These are phyloP conservation scores for Lochmaea capreae DNA, from an alignment of 2,888 invertebrate species.

Conservation along the genomic window DNA sequence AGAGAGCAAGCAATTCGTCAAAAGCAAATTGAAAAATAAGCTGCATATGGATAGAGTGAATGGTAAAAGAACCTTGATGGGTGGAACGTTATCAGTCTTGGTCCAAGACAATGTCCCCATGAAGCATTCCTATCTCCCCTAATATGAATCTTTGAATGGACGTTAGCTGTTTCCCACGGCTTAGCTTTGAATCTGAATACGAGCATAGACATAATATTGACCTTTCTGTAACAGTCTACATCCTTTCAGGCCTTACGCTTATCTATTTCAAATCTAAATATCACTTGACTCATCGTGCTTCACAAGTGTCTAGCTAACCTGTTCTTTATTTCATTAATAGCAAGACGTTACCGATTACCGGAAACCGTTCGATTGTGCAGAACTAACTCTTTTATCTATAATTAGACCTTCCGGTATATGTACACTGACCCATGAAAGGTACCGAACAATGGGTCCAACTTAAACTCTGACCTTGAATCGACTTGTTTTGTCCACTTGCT, in stretches of 20 bases:
- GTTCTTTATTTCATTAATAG: slow-evolving; percentile 14
- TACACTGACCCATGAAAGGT: slow-evolving; percentile 46
- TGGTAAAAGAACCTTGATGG: too few relatives aligned
- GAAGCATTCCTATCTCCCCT: too few relatives aligned
- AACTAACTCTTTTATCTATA: slow-evolving; percentile 47
- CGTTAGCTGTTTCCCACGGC: too few relatives aligned
- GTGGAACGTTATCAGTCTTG: too few relatives aligned
- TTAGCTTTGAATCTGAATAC: too few relatives aligned
- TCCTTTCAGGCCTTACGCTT: background rate
- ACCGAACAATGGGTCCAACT: slow-evolving; percentile 44
- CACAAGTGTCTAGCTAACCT: slow-evolving; percentile 17
- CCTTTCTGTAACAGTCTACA: background rate
- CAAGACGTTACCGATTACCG: slow-evolving; percentile 29
- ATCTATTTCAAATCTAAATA: slow-evolving; percentile 8
- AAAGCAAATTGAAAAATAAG: too few relatives aligned
- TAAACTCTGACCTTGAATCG: slow-evolving; percentile 31
- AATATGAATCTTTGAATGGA: too few relatives aligned
- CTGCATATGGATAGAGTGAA: too few relatives aligned
- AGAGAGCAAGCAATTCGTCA: too few relatives aligned
- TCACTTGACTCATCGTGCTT: slow-evolving; percentile 32
- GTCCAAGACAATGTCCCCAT: too few relatives aligned
- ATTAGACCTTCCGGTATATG: slow-evolving; percentile 48
- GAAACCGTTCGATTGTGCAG: slow-evolving; percentile 45
- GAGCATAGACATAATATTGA: too few relatives aligned
- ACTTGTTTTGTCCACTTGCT: slow-evolving; percentile 16